Evolutionary conservation across 2,888 invertebrate species (phyloP).

Genomic region (Dolichomitus sp.): DNA sequence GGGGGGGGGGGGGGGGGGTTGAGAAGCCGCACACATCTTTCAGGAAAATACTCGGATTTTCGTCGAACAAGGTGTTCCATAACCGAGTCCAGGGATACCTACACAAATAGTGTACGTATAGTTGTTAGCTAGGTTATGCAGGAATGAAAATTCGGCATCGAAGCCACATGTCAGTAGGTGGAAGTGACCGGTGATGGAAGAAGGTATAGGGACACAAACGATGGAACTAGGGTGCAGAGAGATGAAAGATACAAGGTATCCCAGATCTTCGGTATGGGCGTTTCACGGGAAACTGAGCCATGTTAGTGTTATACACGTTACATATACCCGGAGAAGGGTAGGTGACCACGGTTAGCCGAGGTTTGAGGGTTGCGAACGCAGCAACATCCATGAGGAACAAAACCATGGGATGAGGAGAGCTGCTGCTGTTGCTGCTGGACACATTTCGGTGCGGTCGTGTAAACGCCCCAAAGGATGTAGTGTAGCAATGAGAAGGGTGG

Average conservation of each 20-base stretch:
- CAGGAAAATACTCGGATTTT: constrained; percentile 49
- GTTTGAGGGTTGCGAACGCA: not conserved
- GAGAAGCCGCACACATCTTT: constrained; percentile 26
- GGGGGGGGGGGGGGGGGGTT: constrained; percentile 2
- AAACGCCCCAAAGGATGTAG: constrained; percentile 53
- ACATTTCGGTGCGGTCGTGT: constrained; percentile 63
- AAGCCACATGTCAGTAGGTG: constrained; percentile 34
- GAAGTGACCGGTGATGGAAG: not conserved
- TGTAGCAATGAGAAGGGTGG: constrained; percentile 26
- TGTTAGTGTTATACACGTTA: constrained; percentile 61
- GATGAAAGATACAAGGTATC: constrained; percentile 46
- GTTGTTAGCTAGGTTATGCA: constrained; percentile 40
- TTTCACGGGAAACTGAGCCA: constrained; percentile 46
- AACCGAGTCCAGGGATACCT: not conserved
- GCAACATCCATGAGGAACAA: constrained; percentile 16
- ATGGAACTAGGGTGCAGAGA: constrained; percentile 6
- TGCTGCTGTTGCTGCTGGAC: constrained; percentile 53
- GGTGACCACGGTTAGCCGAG: constrained; percentile 45
- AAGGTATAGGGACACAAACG: not conserved
- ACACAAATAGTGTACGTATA: not conserved
- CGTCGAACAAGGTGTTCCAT: constrained; percentile 4
- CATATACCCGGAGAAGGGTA: constrained; percentile 26
- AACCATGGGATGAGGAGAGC: constrained; percentile 38
- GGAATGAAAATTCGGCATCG: constrained; percentile 56
- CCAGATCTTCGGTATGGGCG: constrained; percentile 48